Evolutionary conservation across 2,113 vertebrate genomes (phyloP).

Genomic region (Psophia crepitans): DNA sequence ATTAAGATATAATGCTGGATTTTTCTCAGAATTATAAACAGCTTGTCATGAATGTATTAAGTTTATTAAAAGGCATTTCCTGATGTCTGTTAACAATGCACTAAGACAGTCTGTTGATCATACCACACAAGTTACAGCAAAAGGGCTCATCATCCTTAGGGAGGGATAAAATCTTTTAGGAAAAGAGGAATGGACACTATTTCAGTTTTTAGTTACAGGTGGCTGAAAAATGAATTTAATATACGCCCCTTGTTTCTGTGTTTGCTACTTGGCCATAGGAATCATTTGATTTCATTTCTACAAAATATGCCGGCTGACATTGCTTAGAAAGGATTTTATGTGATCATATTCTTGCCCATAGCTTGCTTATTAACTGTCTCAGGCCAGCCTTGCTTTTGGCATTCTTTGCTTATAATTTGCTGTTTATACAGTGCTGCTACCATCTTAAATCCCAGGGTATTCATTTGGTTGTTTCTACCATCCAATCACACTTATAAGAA

Average conservation of each 20-base stretch:
- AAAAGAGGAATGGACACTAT: background rate
- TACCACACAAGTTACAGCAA: background rate
- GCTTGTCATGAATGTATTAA: background rate
- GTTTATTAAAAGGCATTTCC: conserved; percentile 8
- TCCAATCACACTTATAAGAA: background rate
- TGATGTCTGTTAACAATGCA: background rate
- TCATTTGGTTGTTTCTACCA: background rate
- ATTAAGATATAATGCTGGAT: background rate
- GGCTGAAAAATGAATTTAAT: conserved; percentile 34
- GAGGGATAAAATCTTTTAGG: background rate
- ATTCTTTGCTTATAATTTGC: conserved; percentile 33
- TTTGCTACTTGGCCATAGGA: background rate
- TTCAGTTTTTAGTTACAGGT: background rate
- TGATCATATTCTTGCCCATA: background rate
- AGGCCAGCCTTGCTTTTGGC: background rate
- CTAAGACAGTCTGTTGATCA: background rate
- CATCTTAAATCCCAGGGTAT: background rate
- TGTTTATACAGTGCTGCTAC: background rate
- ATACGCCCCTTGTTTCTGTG: background rate
- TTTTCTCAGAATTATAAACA: background rate
- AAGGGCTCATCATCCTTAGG: background rate
- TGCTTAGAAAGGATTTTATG: background rate
- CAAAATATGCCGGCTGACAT: background rate
- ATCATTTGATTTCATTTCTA: background rate
- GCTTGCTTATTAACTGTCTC: conserved; percentile 9